These are phyloP conservation scores for Silurus meridionalis DNA, from an alignment of 2,113 vertebrate genomes.

Conservation along the genomic window DNA sequence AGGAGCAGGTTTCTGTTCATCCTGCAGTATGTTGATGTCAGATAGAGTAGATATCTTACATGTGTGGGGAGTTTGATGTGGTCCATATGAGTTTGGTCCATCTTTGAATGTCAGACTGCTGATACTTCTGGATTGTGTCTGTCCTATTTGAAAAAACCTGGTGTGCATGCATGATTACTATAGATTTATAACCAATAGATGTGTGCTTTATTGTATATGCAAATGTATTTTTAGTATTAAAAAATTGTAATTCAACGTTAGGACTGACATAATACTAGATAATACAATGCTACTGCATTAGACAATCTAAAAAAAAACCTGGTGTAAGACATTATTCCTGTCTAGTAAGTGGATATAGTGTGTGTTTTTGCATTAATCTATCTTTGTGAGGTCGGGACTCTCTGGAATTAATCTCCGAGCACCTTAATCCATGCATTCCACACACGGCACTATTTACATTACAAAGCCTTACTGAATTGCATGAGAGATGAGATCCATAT, in stretches of 20 bases:
- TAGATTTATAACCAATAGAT: neutral
- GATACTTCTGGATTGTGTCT: neutral
- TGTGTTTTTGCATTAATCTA: constrained; percentile 29
- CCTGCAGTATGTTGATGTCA: constrained; percentile 18
- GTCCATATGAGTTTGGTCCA: constrained; percentile 31
- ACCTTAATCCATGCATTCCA: constrained; percentile 33
- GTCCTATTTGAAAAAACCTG: neutral
- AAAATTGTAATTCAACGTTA: neutral
- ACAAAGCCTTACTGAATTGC: constrained; percentile 23
- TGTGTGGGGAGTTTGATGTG: constrained; percentile 29
- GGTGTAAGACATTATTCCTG: neutral
- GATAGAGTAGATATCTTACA: constrained; percentile 25
- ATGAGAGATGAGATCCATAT: constrained; percentile 44
- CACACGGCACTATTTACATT: constrained; percentile 44
- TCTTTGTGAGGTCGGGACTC: neutral
- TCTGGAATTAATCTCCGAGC: constrained; percentile 40
- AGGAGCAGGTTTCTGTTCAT: constrained; percentile 41
- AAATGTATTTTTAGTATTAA: neutral
- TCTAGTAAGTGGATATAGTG: neutral
- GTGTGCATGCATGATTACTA: neutral
- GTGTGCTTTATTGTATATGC: neutral
- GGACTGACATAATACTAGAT: neutral
- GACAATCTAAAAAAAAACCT: neutral
- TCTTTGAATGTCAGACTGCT: neutral
- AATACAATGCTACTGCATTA: neutral